A percentile compares a stretch with the other conserved stretches of the same genome.
Conservation (phyloP, 2,113 vertebrate genomes). For the Lamprotornis superbus region DNA sequence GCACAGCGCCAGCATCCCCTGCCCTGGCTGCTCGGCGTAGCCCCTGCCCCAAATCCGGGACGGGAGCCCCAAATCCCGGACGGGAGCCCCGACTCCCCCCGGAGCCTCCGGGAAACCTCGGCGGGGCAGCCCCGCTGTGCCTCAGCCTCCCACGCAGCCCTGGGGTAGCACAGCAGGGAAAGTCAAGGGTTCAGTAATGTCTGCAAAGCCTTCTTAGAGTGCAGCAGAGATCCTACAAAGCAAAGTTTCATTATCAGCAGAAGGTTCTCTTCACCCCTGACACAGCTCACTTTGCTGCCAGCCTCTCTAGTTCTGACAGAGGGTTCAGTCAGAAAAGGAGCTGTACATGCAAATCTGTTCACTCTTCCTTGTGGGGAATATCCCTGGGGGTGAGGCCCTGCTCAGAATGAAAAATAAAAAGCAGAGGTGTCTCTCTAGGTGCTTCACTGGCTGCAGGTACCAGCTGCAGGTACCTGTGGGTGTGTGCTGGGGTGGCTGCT, state of each 20-base stretch:
- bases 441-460: not conserved
- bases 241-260: not conserved
- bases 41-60: not conserved
- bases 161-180: rapidly evolving
- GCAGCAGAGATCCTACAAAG: not conserved
- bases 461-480: rapidly evolving
- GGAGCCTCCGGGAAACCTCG: not conserved
- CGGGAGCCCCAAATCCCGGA: not conserved
- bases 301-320: not conserved
- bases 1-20: rapidly evolving
- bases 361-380: not conserved
- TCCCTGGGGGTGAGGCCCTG: not conserved
- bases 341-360: not conserved
- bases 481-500: rapidly evolving
- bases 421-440: not conserved
- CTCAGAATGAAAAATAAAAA: not conserved
- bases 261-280: not conserved
- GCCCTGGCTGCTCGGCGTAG: not conserved
- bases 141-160: rapidly evolving
- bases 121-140: not conserved
- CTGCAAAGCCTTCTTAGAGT: not conserved
- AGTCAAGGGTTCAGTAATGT: not conserved
- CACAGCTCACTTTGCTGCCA: not conserved
- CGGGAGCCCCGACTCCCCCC: rapidly evolving
- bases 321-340: not conserved